These are phyloP conservation scores for Vollenhovia emeryi DNA, from an alignment of 1,140 invertebrate genomes.

Conservation along the genomic window DNA sequence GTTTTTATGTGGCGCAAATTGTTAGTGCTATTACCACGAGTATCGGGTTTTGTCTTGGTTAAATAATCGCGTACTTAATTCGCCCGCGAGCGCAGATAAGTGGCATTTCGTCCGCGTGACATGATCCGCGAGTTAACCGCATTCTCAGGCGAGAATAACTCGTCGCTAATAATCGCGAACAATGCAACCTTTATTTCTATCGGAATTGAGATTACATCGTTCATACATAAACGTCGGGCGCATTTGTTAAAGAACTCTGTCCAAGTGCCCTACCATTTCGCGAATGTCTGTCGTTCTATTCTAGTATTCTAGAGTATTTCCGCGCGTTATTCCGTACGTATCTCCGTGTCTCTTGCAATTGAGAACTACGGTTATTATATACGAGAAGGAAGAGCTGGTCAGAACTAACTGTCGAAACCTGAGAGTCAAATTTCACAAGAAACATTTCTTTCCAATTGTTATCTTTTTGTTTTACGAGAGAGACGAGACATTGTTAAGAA, in stretches of 20 bases:
- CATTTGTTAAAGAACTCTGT: conserved; percentile 32
- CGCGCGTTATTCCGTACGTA: conserved; percentile 26
- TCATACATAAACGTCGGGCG: not conserved
- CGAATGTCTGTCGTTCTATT: conserved; percentile 58
- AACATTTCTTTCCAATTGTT: no score
- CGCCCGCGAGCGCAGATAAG: not conserved
- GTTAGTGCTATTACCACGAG: not conserved
- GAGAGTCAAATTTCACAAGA: not conserved
- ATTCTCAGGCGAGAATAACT: conserved; percentile 1
- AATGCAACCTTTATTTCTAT: not conserved
- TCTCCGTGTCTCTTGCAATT: conserved; percentile 57
- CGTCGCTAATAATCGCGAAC: not conserved
- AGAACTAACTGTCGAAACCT: not conserved
- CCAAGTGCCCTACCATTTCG: conserved; percentile 17
- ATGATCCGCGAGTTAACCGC: conserved; percentile 24
- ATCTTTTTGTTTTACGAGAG: no score
- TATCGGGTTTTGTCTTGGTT: not conserved
- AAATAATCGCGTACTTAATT: not conserved
- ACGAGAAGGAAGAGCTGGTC: not conserved
- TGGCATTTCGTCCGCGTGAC: conserved; percentile 20
- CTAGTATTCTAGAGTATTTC: conserved; percentile 49
- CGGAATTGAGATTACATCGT: conserved; percentile 14
- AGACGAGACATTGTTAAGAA: no score
- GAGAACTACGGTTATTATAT: not conserved
- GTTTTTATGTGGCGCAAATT: conserved; percentile 12